phyloP scores from a whole-genome alignment of 2,113 vertebrate genomes.

The Oenanthe melanoleuca region DNA sequence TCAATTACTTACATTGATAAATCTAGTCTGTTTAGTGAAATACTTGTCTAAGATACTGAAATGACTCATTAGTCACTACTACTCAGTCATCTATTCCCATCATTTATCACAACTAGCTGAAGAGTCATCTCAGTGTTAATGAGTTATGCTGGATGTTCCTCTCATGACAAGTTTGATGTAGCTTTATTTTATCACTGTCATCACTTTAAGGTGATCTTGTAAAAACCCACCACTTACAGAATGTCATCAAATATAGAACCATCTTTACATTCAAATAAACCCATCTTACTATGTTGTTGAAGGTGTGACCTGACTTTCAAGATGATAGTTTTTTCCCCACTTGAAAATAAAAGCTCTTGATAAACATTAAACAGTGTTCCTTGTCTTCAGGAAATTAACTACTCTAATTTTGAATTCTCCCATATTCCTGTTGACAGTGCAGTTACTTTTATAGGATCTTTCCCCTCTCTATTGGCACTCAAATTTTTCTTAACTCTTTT shows the following conservation, averaged over 20 bases:
- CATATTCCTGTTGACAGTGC: neutral
- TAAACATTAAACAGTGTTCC: neutral
- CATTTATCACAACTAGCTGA: neutral
- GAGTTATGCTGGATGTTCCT: neutral
- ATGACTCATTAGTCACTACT: neutral
- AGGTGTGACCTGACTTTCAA: neutral
- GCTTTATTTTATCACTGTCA: neutral
- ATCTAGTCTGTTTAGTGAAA: constrained; percentile 24
- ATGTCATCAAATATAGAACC: neutral
- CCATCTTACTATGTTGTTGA: neutral
- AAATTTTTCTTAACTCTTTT: neutral
- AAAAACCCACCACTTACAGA: neutral
- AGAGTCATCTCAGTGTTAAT: neutral
- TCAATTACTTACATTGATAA: neutral
- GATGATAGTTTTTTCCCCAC: accelerated
- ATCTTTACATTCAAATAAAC: neutral
- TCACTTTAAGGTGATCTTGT: neutral
- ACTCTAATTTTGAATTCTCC: neutral
- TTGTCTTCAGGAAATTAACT: neutral
- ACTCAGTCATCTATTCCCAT: neutral
- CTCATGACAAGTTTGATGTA: neutral
- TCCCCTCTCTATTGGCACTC: neutral
- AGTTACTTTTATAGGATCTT: neutral
- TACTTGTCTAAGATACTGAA: constrained; percentile 16
- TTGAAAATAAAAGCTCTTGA: neutral